Percentiles rank a stretch among this genome's conserved stretches.
Evolutionary conservation across 2,797 vertebrate species (phyloP).

Genomic region (Ctenopoma multispine): DNA sequence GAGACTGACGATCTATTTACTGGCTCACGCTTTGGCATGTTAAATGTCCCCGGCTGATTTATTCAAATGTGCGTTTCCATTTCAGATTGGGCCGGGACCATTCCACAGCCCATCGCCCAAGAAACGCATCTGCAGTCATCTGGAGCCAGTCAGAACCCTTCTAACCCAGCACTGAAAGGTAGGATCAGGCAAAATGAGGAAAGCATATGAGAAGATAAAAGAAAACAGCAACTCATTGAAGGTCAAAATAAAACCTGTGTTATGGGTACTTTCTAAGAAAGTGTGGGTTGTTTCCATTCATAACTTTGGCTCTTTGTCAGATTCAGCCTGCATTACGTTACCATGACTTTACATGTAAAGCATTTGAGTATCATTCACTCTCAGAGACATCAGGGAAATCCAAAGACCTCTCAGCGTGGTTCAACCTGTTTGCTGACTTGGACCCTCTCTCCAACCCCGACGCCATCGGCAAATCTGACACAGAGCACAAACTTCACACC

Average conservation of each 20-base stretch:
- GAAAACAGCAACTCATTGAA: background rate
- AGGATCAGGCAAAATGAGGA: constrained; percentile 43
- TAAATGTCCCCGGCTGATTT: constrained; percentile 18
- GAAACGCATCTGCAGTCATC: constrained; percentile 79
- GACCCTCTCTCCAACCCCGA: constrained; percentile 89
- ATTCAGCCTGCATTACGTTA: background rate
- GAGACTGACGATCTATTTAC: constrained; percentile 29
- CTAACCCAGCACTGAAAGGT: constrained; percentile 83
- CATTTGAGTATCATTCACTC: background rate
- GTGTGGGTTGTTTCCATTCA: constrained; percentile 37
- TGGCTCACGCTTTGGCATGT: constrained; percentile 36
- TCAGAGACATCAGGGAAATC: constrained; percentile 80
- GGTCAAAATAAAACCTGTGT: constrained; percentile 22
- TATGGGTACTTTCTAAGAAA: constrained; percentile 26
- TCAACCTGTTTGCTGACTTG: constrained; percentile 88
- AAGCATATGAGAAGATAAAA: constrained; percentile 45
- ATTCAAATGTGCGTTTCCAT: constrained; percentile 54
- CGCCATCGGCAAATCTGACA: constrained; percentile 88
- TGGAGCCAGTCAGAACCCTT: constrained; percentile 76
- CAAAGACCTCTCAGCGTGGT: constrained; percentile 86
- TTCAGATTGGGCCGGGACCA: constrained; percentile 85
- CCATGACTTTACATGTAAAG: background rate
- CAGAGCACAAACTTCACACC: constrained; percentile 93
- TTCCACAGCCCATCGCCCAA: constrained; percentile 67
- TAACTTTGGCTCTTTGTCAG: constrained; percentile 10